Base-by-base conservation (phyloP, 2,113 vertebrate species). In the Apeltes quadracus region DNA sequence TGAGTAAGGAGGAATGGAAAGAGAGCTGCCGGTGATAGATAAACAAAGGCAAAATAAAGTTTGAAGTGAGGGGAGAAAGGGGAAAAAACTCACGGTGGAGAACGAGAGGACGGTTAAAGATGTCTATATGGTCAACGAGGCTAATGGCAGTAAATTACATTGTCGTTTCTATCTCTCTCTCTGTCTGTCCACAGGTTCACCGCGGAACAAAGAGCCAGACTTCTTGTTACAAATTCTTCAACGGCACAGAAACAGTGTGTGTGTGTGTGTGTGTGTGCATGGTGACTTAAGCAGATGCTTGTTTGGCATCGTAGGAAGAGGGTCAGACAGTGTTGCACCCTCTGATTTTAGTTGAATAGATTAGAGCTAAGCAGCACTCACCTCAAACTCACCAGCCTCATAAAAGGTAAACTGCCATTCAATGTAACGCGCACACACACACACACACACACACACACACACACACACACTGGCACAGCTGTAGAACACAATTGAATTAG, bases 401-500 rank as follows among this genome's bases (percentile, higher is more conserved):
- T 74, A 57, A 82, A 84, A 75, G 48, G 44, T 27, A 22, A 38
- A 4, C 72, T 51, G 41, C 39, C 36, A 41, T 54, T 66, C 84
- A 69, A 62, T 11, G 55, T 50, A 61, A 73, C 7, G 8, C 22
- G 27, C 57, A 53, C 34, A 48, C 29, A 7, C 22, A 27, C 64
- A 65, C 34, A 43, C 29, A 67, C 50, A 61, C 4, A 44, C 53
- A 43, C 39, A 46, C 38, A 53, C 43, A 57, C 57, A 77, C 72
- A 46, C 61, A 75, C 70, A 72, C 69, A 61, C n/a, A 32, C 29
- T 15, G 4, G 64, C 78, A 81, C 81, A 86, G 76, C 79, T 84
- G 78, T 75, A 75, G 61, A 69, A 70, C 82, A 87, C 86, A 89
- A 90, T 90, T 85, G 85, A 83, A 90, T 88, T 76, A 88, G 75